Evolutionary conservation across 2,113 vertebrate species (phyloP).

Genomic region (Rhodinocichla rosea): DNA sequence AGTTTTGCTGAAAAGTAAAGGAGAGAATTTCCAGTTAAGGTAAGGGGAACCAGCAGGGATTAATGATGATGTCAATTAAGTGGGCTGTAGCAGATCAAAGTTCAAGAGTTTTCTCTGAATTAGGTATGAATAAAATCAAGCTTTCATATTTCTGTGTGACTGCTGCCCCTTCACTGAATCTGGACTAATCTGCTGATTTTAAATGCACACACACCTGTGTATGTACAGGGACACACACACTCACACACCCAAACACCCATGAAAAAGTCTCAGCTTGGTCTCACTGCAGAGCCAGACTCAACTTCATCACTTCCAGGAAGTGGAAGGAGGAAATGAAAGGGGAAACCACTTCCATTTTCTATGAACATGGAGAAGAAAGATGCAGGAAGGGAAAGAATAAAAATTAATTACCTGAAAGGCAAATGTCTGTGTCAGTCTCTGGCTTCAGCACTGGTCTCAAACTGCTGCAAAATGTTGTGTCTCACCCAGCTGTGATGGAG

Average conservation of each 20-base stretch:
- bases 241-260: accelerated
- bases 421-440: neutral
- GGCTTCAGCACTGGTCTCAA: neutral
- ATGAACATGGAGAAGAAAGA: neutral
- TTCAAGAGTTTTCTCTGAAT: neutral
- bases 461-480: neutral
- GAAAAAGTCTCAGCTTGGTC: neutral
- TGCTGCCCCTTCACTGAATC: neutral
- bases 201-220: neutral
- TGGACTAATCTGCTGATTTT: neutral
- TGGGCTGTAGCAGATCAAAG: neutral
- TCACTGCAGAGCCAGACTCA: neutral
- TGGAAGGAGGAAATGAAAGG: too few relatives aligned
- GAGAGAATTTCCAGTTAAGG: neutral
- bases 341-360: neutral
- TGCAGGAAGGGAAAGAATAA: neutral
- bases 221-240: accelerated
- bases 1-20: neutral
- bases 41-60: neutral
- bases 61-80: neutral
- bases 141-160: neutral
- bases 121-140: neutral
- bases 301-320: neutral
- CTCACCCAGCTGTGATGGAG: neutral
- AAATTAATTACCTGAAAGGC: neutral